These are phyloP conservation scores for Meleagris gallopavo DNA, from an alignment of 2,113 vertebrate genomes.

Conservation along the genomic window DNA sequence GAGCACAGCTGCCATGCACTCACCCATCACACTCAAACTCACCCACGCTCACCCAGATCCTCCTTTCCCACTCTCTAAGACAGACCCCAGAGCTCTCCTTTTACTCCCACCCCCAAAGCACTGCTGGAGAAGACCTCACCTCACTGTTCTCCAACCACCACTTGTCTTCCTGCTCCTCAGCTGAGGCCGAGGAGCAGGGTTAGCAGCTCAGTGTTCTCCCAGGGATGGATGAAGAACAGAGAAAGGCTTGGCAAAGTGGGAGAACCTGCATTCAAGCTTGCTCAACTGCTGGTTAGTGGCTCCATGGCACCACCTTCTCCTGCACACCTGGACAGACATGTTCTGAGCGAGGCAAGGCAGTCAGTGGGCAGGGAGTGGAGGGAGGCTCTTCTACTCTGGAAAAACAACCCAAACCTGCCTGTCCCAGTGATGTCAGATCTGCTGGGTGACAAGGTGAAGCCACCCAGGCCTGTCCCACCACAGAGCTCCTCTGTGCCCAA, in stretches of 20 bases:
- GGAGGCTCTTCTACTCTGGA: neutral
- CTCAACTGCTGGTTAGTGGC: conserved; percentile 51
- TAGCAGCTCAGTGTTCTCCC: rapidly evolving
- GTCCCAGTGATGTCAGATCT: neutral
- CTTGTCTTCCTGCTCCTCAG: rapidly evolving
- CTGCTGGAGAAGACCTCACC: neutral
- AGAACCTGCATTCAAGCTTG: neutral
- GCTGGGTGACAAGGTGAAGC: neutral
- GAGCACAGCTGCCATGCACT: neutral
- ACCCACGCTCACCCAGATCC: neutral
- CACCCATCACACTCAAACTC: rapidly evolving
- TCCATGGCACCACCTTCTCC: conserved; percentile 40
- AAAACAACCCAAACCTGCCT: neutral
- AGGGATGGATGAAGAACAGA: neutral
- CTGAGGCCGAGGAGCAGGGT: neutral
- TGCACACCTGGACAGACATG: conserved; percentile 54
- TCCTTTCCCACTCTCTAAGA: neutral
- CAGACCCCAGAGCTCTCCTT: neutral
- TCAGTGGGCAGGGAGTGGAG: neutral
- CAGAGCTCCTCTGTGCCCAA: neutral
- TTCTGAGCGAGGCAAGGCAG: neutral
- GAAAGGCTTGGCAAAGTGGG: conserved; percentile 12
- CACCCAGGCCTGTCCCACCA: neutral
- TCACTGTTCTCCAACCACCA: neutral
- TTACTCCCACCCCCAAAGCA: neutral